These are phyloP conservation scores for Phalloptychus januarius DNA, from an alignment of 2,797 vertebrate species.

Conservation along the genomic window DNA sequence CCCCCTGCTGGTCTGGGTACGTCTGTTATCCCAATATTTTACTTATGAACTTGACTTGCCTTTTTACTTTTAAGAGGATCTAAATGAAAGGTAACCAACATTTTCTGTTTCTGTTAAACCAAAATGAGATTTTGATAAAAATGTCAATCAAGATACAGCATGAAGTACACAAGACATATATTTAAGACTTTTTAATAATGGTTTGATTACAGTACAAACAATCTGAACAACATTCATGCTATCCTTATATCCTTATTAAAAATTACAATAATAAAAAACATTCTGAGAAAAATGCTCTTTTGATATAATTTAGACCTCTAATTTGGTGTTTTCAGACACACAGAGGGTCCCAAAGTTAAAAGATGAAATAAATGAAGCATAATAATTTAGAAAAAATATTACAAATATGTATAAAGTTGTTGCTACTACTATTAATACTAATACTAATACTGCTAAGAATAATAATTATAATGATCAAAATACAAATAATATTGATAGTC, in stretches of 20 bases:
- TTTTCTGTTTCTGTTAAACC: neutral
- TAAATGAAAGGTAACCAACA: neutral
- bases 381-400: neutral
- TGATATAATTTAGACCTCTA: neutral
- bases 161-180: neutral
- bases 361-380: neutral
- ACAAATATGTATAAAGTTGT: neutral
- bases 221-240: neutral
- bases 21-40: neutral
- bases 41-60: neutral
- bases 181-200: neutral
- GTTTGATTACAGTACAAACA: neutral
- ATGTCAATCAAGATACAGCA: neutral
- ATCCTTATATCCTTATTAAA: neutral
- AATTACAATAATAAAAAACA: neutral
- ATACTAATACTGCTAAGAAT: neutral
- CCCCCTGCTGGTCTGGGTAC: constrained; percentile 79
- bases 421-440: neutral
- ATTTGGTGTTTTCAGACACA: neutral
- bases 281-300: neutral
- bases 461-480: neutral
- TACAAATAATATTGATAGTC: neutral
- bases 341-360: neutral
- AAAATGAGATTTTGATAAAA: neutral
- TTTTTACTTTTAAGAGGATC: neutral